Base-by-base conservation (phyloP, 2,113 vertebrate species). In the Nicator chloris region DNA sequence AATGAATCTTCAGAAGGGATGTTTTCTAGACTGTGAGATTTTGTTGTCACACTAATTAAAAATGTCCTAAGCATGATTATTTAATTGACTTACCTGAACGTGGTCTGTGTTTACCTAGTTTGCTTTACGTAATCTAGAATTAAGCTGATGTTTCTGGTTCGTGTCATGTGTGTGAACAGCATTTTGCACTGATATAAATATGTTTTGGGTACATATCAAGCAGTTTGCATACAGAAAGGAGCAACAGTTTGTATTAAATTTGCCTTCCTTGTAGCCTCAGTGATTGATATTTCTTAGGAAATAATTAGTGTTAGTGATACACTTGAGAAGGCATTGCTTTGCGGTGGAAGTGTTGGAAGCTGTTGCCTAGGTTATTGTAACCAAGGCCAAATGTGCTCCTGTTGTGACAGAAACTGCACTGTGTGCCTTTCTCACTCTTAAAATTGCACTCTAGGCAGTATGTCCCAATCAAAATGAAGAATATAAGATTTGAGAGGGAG, bases 341-440 rank as follows among this genome's bases (percentile, higher is more conserved):
- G 37, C 35, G 39, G 13, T 54, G 35, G 45, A 72, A 72, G 18
- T 19, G 10, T 44, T 81, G 39, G 68, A 64, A 79, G 35, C 35
- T 82, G 40, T 76, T 79, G 49, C 6, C 4, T 16, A 47, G 22
- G 7, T 84, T 82, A 11, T 76, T 93, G 31, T 82, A 60, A 35
- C 35, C 16, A 76, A 76, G 49, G 50, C 82, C 75, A 82, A 1
- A 47, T 76, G 53, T 86, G 39, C 73, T 77, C 13, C 45, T 71
- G 0, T 53, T 76, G 69, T 3, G 9, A 15, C 3, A 60, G 39
- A 54, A 79, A 15, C 40, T 1, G 4, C 21, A 7, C 2, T 7
- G 10, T 79, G 14, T 5, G 1, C 73, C 26, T 80, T 57, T 82
- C 39, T 89, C 9, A 18, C 20, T 44, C 70, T 39, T 56, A 54